These are phyloP conservation scores for Pristis pectinata DNA, from an alignment of 2,797 vertebrate species.

Conservation along the genomic window DNA sequence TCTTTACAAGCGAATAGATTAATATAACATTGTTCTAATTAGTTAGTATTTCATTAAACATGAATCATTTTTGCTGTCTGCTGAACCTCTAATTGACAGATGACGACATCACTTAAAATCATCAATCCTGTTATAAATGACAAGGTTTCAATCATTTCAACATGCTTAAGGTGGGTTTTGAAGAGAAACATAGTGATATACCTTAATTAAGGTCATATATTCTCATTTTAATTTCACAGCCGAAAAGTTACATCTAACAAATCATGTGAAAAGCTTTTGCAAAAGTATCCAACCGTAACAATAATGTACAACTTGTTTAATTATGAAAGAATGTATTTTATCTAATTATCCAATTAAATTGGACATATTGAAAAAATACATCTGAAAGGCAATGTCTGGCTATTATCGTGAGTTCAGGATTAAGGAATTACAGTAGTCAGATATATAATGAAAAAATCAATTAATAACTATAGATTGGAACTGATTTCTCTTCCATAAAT, in stretches of 20 bases:
- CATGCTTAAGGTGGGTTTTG: background rate
- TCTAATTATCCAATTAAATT: background rate
- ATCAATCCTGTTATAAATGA: background rate
- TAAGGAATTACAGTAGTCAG: background rate
- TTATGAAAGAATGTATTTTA: background rate
- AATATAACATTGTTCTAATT: conserved; percentile 7
- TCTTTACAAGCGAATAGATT: background rate
- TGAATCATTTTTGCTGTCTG: conserved; percentile 1
- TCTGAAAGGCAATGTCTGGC: background rate
- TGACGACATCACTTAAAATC: background rate
- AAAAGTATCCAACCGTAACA: too few relatives aligned
- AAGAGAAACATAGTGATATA: background rate
- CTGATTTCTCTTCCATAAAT: background rate
- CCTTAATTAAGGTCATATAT: background rate
- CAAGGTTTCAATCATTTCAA: background rate
- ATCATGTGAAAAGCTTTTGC: background rate
- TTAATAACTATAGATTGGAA: background rate
- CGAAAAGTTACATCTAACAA: background rate
- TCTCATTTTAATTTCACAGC: conserved; percentile 11
- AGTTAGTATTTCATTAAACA: conserved; percentile 10
- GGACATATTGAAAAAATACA: background rate
- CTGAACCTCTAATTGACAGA: background rate
- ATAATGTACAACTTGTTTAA: background rate
- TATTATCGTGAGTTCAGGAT: background rate
- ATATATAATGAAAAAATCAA: background rate